A percentile compares a stretch with the other conserved stretches of the same genome.
Conservation (phyloP, 30 jellyfish, hydroid and myxozoan species). For the Rhopilema esculentum region DNA sequence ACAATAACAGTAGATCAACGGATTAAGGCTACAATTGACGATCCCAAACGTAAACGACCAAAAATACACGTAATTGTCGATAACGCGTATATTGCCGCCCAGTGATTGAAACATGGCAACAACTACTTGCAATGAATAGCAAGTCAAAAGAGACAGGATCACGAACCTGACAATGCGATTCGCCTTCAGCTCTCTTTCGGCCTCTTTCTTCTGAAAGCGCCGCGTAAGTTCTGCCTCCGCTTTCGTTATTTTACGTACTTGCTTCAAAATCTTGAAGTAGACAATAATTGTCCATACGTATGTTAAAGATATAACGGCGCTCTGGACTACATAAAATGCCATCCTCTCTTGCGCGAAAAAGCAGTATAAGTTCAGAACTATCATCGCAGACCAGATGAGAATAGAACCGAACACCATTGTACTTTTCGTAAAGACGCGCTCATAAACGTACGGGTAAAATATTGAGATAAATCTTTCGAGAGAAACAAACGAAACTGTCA, state of each 20-base stretch:
- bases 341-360: slow-evolving; percentile 22
- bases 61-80: slow-evolving; percentile 56
- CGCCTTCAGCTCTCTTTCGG: slow-evolving; percentile 61
- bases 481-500: slow-evolving; percentile 77
- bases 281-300: slow-evolving; percentile 73
- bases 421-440: slow-evolving; percentile 36
- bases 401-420: slow-evolving; percentile 28
- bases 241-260: slow-evolving; percentile 41
- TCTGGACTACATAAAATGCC: slow-evolving; percentile 58
- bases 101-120: slow-evolving; percentile 26
- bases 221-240: slow-evolving; percentile 48
- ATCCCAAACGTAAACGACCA: slow-evolving; percentile 86
- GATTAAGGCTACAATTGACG: slow-evolving; percentile 67
- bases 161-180: slow-evolving; percentile 61
- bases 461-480: slow-evolving; percentile 79
- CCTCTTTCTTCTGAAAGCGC: slow-evolving; percentile 60
- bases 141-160: slow-evolving; percentile 49
- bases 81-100: slow-evolving; percentile 23
- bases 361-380: slow-evolving; percentile 29
- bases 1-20: slow-evolving; percentile 76
- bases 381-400: slow-evolving; percentile 56
- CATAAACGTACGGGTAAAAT: slow-evolving; percentile 67
- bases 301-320: slow-evolving; percentile 43
- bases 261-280: slow-evolving; percentile 58
- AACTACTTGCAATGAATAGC: slow-evolving; percentile 70